These are phyloP conservation scores for Hydrocynus forskahlii DNA, from an alignment of 2,797 vertebrate species.

Conservation along the genomic window DNA sequence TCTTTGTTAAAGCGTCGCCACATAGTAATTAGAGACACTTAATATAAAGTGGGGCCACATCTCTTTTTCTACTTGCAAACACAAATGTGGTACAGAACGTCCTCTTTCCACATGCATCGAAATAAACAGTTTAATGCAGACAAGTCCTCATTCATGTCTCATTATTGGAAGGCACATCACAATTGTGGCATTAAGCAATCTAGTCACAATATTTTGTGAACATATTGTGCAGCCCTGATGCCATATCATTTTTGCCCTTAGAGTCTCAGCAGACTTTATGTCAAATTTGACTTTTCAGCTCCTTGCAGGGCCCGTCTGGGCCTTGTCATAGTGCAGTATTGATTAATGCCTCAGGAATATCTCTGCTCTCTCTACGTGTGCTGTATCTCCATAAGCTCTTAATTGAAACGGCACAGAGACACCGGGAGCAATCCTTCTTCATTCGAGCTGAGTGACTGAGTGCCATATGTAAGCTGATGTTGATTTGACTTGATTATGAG, in stretches of 20 bases:
- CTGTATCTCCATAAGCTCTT: background rate
- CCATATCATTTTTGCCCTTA: background rate
- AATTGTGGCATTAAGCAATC: too few species aligned
- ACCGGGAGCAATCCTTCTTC: background rate
- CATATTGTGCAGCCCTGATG: background rate
- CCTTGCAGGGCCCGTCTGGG: background rate
- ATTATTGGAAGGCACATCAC: too few species aligned
- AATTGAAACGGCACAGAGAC: background rate
- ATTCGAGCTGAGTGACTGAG: background rate
- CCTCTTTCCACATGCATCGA: too few species aligned
- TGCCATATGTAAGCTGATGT: background rate
- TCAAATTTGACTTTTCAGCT: background rate
- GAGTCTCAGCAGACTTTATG: background rate
- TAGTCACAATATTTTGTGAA: background rate
- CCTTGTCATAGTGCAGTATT: conserved; percentile 15
- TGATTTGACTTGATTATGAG: too few species aligned
- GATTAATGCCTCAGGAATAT: conserved; percentile 8
- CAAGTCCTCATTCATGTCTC: too few species aligned
- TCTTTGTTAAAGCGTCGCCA: too few species aligned
- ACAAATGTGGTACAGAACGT: too few species aligned
- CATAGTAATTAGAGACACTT: too few species aligned
- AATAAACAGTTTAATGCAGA: too few species aligned
- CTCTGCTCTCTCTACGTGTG: background rate
- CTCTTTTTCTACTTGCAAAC: too few species aligned
- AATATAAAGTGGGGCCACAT: too few species aligned